phyloP scores from a whole-genome alignment of 2,113 vertebrate genomes.

The Sula dactylatra region DNA sequence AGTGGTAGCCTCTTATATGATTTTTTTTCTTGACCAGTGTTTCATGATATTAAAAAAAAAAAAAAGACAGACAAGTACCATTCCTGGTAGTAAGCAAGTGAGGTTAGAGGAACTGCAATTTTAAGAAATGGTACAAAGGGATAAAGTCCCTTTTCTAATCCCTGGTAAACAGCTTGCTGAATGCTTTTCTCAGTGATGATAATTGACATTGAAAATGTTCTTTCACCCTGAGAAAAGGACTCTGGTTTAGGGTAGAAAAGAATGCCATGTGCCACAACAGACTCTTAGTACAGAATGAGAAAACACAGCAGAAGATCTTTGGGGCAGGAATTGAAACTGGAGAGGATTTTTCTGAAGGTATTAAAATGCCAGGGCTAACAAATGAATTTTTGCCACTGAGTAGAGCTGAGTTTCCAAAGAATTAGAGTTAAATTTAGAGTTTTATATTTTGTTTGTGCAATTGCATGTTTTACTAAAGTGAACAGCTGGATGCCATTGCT shows the following conservation, averaged over 20 bases:
- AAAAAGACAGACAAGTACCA: background rate
- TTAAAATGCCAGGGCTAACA: background rate
- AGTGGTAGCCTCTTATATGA: background rate
- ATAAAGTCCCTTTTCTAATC: background rate
- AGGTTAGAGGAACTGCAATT: background rate
- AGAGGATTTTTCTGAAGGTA: background rate
- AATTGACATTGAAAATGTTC: background rate
- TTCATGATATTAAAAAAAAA: background rate
- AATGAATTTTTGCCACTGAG: background rate
- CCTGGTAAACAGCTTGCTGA: background rate
- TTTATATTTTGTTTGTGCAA: background rate
- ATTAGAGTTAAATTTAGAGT: background rate
- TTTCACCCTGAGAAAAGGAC: background rate
- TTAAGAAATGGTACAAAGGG: background rate
- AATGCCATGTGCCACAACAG: background rate
- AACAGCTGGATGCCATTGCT: conserved; percentile 24
- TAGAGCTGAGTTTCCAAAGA: background rate
- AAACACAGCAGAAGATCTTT: background rate
- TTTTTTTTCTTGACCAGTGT: background rate
- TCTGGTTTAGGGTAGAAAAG: background rate
- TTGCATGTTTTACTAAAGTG: conserved; percentile 1
- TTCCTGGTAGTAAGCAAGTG: background rate
- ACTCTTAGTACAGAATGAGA: background rate
- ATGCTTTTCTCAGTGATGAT: background rate
- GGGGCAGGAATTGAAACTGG: background rate